These are phyloP conservation scores for Polia nebulosa DNA, from an alignment of 2,888 invertebrate species.

Conservation along the genomic window DNA sequence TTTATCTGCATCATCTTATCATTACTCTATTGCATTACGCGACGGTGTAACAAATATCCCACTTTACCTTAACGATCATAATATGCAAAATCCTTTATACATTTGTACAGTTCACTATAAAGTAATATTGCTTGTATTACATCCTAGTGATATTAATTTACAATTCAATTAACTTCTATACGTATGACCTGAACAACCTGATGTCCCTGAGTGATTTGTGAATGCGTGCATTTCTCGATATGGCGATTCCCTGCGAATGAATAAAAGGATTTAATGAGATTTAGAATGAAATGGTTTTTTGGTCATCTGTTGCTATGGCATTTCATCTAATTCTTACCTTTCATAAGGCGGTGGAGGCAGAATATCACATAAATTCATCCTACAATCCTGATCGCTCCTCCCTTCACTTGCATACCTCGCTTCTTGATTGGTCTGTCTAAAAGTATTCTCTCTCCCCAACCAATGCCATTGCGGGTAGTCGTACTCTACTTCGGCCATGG, in stretches of 20 bases:
- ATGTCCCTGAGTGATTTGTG: constrained; percentile 86
- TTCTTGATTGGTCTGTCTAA: constrained; percentile 82
- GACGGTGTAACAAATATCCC: constrained; percentile 73
- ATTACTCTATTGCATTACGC: constrained; percentile 45
- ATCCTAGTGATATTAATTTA: constrained; percentile 86
- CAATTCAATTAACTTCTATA: constrained; percentile 84
- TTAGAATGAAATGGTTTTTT: too few relatives aligned
- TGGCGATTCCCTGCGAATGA: constrained; percentile 83
- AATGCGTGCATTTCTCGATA: constrained; percentile 86
- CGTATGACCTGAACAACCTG: constrained; percentile 87
- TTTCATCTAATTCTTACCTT: constrained; percentile 80
- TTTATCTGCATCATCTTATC: too few relatives aligned
- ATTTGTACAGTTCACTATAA: constrained; percentile 82
- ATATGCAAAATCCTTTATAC: constrained; percentile 81
- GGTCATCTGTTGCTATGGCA: too few relatives aligned
- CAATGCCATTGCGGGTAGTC: constrained; percentile 90
- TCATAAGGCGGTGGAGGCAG: constrained; percentile 88
- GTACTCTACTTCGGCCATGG: constrained; percentile 86
- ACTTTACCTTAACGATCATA: constrained; percentile 68
- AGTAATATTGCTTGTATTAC: constrained; percentile 89
- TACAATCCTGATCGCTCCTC: constrained; percentile 84
- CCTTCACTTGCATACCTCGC: constrained; percentile 80
- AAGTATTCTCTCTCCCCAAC: constrained; percentile 87
- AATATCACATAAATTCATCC: constrained; percentile 89
- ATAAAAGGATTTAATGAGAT: constrained; percentile 23